Conservation (phyloP, 2,888 invertebrate species). For the Xestia rhomboidea region DNA sequence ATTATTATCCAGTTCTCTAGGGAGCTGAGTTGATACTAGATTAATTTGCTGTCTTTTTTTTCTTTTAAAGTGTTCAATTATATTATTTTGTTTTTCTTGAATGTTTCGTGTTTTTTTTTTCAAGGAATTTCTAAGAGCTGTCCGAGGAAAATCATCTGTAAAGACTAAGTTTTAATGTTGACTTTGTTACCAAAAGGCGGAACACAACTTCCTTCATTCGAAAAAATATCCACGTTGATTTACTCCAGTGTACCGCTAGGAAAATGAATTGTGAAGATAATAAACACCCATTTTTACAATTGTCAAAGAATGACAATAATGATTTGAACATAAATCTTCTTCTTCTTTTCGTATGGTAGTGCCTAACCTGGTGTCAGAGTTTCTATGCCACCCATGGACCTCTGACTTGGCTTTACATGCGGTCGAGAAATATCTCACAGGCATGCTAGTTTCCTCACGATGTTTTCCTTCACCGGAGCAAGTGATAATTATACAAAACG, state of each 20-base stretch:
- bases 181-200: not conserved
- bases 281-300: not conserved
- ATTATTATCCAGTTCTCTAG: constrained; percentile 2
- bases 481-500: too few species aligned
- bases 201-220: not conserved
- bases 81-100: constrained; percentile 15
- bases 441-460: too few species aligned
- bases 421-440: too few species aligned
- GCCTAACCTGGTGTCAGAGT: too few species aligned
- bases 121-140: not conserved
- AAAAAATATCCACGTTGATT: not conserved
- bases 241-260: not conserved
- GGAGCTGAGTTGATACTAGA: constrained; percentile 8
- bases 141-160: not conserved
- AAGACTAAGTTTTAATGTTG: constrained; percentile 2
- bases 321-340: not conserved
- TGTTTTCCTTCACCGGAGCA: too few species aligned
- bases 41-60: constrained; percentile 20
- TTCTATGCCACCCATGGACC: too few species aligned
- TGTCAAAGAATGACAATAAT: not conserved
- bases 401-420: too few species aligned
- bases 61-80: constrained; percentile 7
- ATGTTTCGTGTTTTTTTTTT: constrained; percentile 3
- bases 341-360: too few species aligned
- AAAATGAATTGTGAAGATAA: not conserved